Evolutionary conservation across 92 coral and sea anemone species (phyloP).

Genomic region (Hydrozoanthus gracilis): DNA sequence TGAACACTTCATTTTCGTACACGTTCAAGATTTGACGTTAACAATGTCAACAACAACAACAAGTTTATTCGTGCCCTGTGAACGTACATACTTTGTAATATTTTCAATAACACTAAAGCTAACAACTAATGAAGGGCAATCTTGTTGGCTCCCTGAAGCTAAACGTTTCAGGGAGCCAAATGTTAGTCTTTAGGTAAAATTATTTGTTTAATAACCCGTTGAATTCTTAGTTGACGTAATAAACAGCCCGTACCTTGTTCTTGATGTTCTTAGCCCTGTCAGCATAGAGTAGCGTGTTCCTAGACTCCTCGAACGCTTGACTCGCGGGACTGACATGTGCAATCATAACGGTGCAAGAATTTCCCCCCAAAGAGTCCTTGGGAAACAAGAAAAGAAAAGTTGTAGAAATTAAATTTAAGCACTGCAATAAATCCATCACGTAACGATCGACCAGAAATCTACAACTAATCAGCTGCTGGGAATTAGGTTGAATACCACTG

Average conservation of each 20-base stretch:
- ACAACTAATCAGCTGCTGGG: not conserved
- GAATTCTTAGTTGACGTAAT: no score
- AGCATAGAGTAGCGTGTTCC: constrained; percentile 86
- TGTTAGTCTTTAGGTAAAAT: no score
- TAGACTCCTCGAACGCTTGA: constrained; percentile 80
- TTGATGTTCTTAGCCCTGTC: constrained; percentile 93
- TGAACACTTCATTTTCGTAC: no score
- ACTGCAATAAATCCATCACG: not conserved
- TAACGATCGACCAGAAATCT: not conserved
- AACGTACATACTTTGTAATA: no score
- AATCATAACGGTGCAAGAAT: constrained; percentile 88
- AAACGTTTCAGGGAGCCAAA: no score
- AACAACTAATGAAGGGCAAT: no score
- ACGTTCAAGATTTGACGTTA: no score
- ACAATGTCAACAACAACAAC: no score
- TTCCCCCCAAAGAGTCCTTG: constrained; percentile 91
- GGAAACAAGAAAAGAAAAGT: not conserved
- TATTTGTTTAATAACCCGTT: no score
- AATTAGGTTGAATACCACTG: not conserved
- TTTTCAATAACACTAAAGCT: no score
- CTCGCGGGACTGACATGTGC: constrained; percentile 93
- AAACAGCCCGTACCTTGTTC: constrained; percentile 60
- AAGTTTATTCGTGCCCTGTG: no score
- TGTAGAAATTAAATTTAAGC: not conserved
- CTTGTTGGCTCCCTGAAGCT: no score